Base-by-base conservation (phyloP, 2,113 vertebrate genomes). In the Saimiri boliviensis region DNA sequence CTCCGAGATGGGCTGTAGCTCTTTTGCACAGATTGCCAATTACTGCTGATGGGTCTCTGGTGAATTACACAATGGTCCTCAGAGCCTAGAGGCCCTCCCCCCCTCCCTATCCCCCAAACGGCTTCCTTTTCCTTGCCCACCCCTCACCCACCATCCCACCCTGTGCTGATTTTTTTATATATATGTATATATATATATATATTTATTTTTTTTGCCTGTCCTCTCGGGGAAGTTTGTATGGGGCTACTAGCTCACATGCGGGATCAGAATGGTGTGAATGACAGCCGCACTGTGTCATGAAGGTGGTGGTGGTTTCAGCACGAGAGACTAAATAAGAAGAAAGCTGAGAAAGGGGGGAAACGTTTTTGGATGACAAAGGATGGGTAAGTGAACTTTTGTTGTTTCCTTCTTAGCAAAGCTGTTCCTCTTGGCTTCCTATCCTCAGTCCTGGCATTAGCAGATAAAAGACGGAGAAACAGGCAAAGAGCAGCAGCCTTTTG, bases 311-410 rank as follows among this genome's bases (percentile, higher is more conserved):
- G 98, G 89, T 96, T 98, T 98, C 95, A 89, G 89, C 98, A n/a
- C 63, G 56, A 96, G 86, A 97, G 89, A 96, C 94, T 97, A 35
- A 97, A 94, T 84, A 96, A 89, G 91, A 96, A 95, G 96, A 88
- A 90, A 95, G 91, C 98, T 93, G 95, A 97, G 97, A 97, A 89
- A 97, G 94, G 89, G 95, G 96, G 94, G 82, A 92, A 70, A 83
- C 93, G 95, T 70, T 95, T 96, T 97, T 86, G 97, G 98, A 97
- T 97, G 98, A 98, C 98, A 97, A 98, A 98, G 98, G 95, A 98
- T 98, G 98, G 98, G 99, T 99, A 98, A 99, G 99, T 98, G 98
- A 99, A 99, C 98, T 99, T 98, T 99, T 98, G 95, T 91, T 98
- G 98, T 97, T 98, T 98, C 94, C 86, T 96, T 86, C 97, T 91